A percentile compares a stretch with the other conserved stretches of the same genome.
Conservation (phyloP, 2,888 invertebrate genomes). For the Himalopsyche japonica region DNA sequence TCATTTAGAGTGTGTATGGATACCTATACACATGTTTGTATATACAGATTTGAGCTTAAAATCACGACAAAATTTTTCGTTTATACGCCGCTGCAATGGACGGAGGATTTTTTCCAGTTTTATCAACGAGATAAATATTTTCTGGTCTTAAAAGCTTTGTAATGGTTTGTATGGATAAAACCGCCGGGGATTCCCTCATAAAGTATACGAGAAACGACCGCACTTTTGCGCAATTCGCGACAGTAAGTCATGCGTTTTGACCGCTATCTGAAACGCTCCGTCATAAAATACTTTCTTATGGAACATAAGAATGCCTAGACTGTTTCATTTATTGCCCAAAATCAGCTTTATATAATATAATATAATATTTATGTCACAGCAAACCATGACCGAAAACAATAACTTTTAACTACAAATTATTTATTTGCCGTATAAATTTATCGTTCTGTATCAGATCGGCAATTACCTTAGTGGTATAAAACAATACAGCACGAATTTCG, state of each 20-base stretch:
- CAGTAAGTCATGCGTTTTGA: background rate
- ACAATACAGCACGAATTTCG: too few species aligned
- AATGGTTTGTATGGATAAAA: background rate
- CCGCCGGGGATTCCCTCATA: background rate
- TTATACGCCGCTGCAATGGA: background rate
- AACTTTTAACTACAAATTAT: background rate
- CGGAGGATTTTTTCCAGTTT: background rate
- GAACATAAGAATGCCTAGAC: background rate
- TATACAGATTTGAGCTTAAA: background rate
- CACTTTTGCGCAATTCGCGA: background rate
- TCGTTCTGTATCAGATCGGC: background rate
- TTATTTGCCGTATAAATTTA: background rate
- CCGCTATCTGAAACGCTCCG: background rate
- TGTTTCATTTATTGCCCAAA: background rate
- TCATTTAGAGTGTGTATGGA: too few species aligned
- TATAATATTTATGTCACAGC: background rate
- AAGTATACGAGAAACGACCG: background rate
- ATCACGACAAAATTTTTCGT: background rate
- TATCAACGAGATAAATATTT: background rate
- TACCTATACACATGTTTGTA: too few species aligned
- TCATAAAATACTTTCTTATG: background rate
- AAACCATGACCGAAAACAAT: background rate
- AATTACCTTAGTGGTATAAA: too few species aligned
- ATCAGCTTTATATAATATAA: background rate
- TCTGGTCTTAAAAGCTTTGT: background rate